Base-by-base conservation (phyloP, 2,113 vertebrate genomes). In the Hiodon alosoides region DNA sequence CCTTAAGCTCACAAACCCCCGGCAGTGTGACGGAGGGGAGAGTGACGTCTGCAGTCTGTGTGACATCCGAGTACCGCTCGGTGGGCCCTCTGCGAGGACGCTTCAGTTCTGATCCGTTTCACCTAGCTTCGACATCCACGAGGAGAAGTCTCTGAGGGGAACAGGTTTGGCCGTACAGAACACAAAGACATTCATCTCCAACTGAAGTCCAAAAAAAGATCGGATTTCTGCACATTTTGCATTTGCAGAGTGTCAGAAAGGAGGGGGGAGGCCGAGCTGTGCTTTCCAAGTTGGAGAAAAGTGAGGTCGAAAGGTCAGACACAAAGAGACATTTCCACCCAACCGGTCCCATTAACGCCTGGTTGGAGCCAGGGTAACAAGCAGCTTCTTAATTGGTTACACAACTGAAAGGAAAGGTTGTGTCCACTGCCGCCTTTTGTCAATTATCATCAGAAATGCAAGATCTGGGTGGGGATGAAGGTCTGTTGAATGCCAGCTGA, bases 201-300 rank as follows among this genome's bases (percentile, higher is more conserved):
- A 17, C 31, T 31, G 52, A 65, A 14, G 61, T 67, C 31, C 62
- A 48, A n/a, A 67, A 51, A 48, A 61, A 46, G 54, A 59, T 57
- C 62, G 3, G 17, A 9, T 74, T 74, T 74, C 31, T 48, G 57
- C 67, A 64, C 67, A 54, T 48, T 69, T 52, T 52, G 58, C 67
- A 58, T 62, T 70, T 76, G 59, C 59, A 55, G 13, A 58, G 65
- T 68, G 46, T 67, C 17, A 67, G 31, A 60, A n/a, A 60, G 11
- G 6, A 47, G 5, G 53, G 6, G 4, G 46, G 64, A 6, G 46
- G n/a, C 9, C 7, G 4, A 59, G 55, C 59, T 62, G 16, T 76
- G 62, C 70, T 70, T 76, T 61, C 74, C 57, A 64, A 47, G 4
- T 76, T 54, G 57, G 50, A 62, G 67, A 76, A 55, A 51, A 9